A percentile compares a stretch with the other conserved stretches of the same genome.
phyloP scores from a whole-genome alignment of 2,797 vertebrate genomes.

The Spatula clypeata region DNA sequence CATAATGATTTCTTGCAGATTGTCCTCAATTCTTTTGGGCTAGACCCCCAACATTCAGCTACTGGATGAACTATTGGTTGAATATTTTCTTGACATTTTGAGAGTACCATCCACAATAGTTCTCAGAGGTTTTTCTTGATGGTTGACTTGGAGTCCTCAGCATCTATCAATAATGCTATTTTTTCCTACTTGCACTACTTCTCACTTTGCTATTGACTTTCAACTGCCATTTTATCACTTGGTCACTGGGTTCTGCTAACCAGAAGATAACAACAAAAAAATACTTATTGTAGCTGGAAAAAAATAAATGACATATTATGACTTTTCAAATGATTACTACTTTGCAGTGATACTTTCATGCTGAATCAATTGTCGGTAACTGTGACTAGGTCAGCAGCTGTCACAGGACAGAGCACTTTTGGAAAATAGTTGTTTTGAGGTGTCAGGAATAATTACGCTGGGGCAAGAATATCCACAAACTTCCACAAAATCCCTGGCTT shows the following conservation, averaged over 20 bases:
- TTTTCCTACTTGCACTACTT: neutral
- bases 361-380: neutral
- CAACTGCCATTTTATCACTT: neutral
- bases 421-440: neutral
- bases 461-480: neutral
- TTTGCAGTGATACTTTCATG: neutral
- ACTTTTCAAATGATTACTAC: neutral
- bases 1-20: neutral
- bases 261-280: neutral
- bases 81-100: neutral
- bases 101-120: neutral
- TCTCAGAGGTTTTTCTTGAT: neutral
- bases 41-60: neutral
- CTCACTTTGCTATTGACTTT: neutral
- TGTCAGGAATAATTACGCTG: neutral
- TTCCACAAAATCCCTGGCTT: neutral
- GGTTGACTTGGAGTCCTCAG: neutral
- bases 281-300: neutral
- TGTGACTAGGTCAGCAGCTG: conserved; percentile 30
- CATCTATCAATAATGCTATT: neutral
- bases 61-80: neutral
- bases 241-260: neutral
- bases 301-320: neutral
- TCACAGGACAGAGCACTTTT: neutral
- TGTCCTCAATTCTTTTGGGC: neutral